A percentile compares a stretch with the other conserved stretches of the same genome.
phyloP scores from a whole-genome alignment of 2,888 invertebrate species.

The Hetaerina titia region DNA sequence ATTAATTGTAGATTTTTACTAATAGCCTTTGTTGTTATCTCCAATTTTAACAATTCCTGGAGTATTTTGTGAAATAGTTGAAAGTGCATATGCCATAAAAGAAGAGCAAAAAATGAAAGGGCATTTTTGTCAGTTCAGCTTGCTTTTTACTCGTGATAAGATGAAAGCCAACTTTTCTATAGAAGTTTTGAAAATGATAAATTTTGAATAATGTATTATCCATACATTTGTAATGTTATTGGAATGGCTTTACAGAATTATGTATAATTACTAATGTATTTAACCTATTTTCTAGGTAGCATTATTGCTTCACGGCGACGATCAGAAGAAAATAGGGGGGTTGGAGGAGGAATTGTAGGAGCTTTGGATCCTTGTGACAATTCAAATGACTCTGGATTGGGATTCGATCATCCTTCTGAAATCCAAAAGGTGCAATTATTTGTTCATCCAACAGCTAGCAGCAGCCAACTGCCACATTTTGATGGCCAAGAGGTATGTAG shows the following conservation, averaged over 20 bases:
- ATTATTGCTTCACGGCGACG: slow-evolving; percentile 77
- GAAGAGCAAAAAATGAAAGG: no score
- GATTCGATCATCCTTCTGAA: slow-evolving; percentile 84
- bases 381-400: slow-evolving; percentile 93
- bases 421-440: slow-evolving; percentile 10
- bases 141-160: no score
- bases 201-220: no score
- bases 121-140: no score
- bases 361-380: slow-evolving; percentile 86
- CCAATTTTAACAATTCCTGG: no score
- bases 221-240: no score
- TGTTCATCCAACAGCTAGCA: neutral
- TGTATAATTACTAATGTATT: neutral
- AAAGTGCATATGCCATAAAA: no score
- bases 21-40: no score
- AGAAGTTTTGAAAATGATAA: no score
- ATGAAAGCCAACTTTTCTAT: no score
- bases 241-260: neutral
- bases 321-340: slow-evolving; percentile 77
- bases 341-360: slow-evolving; percentile 77
- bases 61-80: no score
- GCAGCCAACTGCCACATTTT: slow-evolving; percentile 42
- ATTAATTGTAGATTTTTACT: no score
- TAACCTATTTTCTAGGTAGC: slow-evolving; percentile 74
- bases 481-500: slow-evolving; percentile 44